Evolutionary conservation across 2,797 vertebrate genomes (phyloP), one percentile per base, ranked within the genome.

Genomic region (Etheostoma perlongum): DNA sequence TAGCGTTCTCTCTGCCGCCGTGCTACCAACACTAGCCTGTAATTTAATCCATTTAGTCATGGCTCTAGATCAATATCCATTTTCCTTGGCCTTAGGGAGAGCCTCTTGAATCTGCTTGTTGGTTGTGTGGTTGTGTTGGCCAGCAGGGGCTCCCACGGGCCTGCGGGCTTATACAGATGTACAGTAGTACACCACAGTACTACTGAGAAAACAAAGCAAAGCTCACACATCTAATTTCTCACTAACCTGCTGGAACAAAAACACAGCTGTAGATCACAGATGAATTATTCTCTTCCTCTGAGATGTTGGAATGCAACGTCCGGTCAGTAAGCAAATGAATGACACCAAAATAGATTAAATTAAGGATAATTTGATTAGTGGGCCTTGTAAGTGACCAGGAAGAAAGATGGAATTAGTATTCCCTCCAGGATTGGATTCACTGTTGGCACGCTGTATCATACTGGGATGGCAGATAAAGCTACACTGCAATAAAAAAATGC

Each of bases 1-100:
- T 74, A 71, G 85, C 54, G 0, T 81, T 84, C 74, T 82, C 76
- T 85, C 72, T 64, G 67, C 79, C 83, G 78, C 79, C 72, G 71
- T 85, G 86, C 83, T 91, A 86, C 87, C 81, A 84, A 86, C 88
- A 80, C 85, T 78, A 82, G 87, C 84, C 79, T 89, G 91, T 92
- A 91, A 92, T 92, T 89, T 92, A 91, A 94, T 94, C 91, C 90
- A 92, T 94, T 93, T 90, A 92, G 90, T 91, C 89, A 89, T 91
- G 92, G 88, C 89, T 92, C 76, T 72, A 91, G 90, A 94, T 94
- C 93, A 93, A 94, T 94, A 94, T 92, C 89, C 84, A 91, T 93
- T 93, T 93, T 74, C 86, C 81, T 67, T 63, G 63, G 89, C 90
- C 84, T 77, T 16, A 76, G 87, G 85, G 84, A 86, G 85, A 88